Evolutionary conservation across 2,113 vertebrate species (phyloP).

Genomic region (Bungarus multicinctus): DNA sequence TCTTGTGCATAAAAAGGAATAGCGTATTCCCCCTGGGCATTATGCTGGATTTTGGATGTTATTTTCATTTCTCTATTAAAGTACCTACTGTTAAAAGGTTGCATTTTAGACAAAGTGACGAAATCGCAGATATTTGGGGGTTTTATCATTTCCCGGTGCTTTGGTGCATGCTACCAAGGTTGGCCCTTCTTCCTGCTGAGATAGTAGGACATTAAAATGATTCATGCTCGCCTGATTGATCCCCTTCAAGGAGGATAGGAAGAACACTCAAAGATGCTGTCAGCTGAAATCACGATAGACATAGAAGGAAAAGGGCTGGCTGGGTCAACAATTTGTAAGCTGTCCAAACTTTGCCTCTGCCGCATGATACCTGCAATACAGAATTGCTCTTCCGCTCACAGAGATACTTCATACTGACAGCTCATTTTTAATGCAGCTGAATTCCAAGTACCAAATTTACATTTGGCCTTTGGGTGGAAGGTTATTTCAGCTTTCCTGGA

Average conservation of each 20-base stretch:
- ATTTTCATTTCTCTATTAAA: background rate
- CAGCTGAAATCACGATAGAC: accelerated
- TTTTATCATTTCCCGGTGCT: background rate
- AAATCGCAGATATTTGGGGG: background rate
- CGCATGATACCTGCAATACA: accelerated
- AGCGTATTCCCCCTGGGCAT: background rate
- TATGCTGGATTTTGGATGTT: background rate
- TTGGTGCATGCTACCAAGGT: background rate
- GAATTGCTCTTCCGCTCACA: background rate
- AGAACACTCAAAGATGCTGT: background rate
- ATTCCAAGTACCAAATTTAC: background rate
- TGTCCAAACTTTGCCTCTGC: background rate
- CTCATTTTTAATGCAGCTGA: background rate
- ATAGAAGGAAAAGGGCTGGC: background rate
- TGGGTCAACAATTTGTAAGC: background rate
- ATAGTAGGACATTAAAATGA: background rate
- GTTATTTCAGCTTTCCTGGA: background rate
- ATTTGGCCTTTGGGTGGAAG: background rate
- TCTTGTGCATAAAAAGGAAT: background rate
- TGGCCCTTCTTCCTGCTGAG: background rate
- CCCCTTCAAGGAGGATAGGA: background rate
- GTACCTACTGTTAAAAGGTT: background rate
- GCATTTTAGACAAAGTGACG: background rate
- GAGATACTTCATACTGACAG: background rate
- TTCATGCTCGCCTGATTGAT: too few species aligned